Evolutionary conservation across 2,888 invertebrate species (phyloP), one percentile per base, ranked within the genome.

Genomic region (Mayetiola destructor): DNA sequence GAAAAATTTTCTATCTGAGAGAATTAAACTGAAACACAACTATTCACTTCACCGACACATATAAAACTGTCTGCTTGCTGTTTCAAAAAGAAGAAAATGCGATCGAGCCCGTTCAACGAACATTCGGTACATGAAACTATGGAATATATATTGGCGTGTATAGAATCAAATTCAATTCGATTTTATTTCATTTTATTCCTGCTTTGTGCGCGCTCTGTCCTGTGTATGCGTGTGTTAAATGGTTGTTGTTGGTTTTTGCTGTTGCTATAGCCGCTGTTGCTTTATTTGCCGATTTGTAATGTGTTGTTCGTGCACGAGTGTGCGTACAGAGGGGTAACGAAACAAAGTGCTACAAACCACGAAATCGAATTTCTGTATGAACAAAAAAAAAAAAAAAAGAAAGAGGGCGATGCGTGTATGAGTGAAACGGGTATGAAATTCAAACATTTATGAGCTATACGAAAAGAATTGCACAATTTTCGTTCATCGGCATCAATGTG

Each of bases 31-130:
- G 30, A 53, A 53, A 53, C 53, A 53, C 30, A 53, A 53, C 53
- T 53, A 53, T n/a, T 53, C 53, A 53, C 53, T 53, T 53, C 32
- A 53, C 53, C 30, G 53, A 53, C 32, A 53, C 53, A 53, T 30
- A 32, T 30, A 53, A 53, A 53, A 53, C 53, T 53, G 53, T 53
- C 53, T 53, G 48, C 48, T 48, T 16, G 27, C 23, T 48, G 48
- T 27, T 48, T n/a, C n/a, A 9, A 8, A 27, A 14, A n/a, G 27
- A 18, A 5, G 10, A 16, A 53, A 29, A 53, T 53, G 53, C 53
- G 30, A 53, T 29, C 53, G 30, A 52, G 2, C 12, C 27, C 5
- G 20, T 1, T 9, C 12, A 20, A 18, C 2, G 20, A 18, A 30
- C n/a, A 12, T 20, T 10, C 12, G 32, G 30, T 3, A 18, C 18